These are phyloP conservation scores for Caenorhabditis panamensis DNA, from an alignment of 2,888 invertebrate genomes.

Conservation along the genomic window DNA sequence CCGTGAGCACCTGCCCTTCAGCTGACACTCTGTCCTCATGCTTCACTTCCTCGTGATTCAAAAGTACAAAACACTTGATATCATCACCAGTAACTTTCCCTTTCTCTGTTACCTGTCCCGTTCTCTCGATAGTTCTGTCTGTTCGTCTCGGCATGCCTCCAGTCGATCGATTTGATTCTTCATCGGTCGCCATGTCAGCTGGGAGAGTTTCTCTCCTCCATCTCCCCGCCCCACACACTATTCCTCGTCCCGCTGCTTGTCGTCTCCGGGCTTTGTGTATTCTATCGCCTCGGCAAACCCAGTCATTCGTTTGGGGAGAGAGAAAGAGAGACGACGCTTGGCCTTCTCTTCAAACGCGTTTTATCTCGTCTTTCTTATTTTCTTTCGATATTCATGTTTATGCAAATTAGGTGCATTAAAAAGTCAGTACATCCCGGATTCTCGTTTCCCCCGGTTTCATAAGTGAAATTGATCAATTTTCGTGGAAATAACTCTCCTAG, in stretches of 20 bases:
- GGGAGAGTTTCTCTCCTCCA: slow-evolving; percentile 13
- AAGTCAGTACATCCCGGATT: background rate
- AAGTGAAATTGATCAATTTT: no score
- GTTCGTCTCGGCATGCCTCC: slow-evolving; percentile 18
- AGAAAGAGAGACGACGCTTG: slow-evolving; percentile 14
- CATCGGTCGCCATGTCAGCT: slow-evolving; percentile 55
- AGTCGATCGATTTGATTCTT: slow-evolving; percentile 53
- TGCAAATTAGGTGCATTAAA: slow-evolving; percentile 28
- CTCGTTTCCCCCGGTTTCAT: background rate
- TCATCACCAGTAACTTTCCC: background rate
- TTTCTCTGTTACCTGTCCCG: background rate
- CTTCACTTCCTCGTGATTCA: background rate
- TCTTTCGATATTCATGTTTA: slow-evolving; percentile 13
- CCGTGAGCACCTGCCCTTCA: background rate
- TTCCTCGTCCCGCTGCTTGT: background rate
- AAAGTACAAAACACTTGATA: background rate
- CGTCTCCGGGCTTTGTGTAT: background rate
- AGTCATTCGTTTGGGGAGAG: slow-evolving; percentile 49
- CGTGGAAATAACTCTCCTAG: no score
- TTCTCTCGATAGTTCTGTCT: no score
- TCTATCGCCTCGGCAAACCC: slow-evolving; percentile 24
- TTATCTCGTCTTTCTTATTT: slow-evolving; percentile 39
- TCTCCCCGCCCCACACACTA: background rate
- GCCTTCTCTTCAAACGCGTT: slow-evolving; percentile 42
- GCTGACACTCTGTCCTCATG: background rate